Conservation (phyloP, 2,113 vertebrate genomes). For the Saguinus imperator region DNA sequence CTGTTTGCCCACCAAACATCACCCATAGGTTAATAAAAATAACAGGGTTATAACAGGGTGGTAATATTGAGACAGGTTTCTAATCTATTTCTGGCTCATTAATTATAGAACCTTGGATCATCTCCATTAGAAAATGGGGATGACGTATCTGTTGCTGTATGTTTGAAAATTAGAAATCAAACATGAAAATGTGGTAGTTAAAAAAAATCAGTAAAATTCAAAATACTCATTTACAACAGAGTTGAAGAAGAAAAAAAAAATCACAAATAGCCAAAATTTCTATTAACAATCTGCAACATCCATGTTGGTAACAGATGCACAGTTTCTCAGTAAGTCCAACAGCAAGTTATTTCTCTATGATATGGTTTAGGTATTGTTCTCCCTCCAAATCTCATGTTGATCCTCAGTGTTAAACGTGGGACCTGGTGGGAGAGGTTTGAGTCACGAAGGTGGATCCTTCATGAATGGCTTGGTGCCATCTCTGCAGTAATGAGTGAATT, state of each 20-base stretch:
- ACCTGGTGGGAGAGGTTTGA: no score
- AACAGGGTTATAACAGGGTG: neutral
- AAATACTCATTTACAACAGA: constrained; percentile 20
- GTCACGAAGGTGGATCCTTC: no score
- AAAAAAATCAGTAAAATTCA: neutral
- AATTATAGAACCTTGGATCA: constrained; percentile 9
- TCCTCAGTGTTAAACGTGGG: no score
- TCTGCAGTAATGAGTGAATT: no score
- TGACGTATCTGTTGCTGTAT: constrained; percentile 3
- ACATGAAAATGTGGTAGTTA: neutral
- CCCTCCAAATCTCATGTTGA: no score
- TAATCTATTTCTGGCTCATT: neutral
- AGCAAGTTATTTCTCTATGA: constrained; percentile 10
- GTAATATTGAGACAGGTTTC: neutral
- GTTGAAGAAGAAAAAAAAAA: neutral
- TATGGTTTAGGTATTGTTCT: no score
- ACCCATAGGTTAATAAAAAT: neutral
- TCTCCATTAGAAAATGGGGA: neutral
- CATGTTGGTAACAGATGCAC: neutral
- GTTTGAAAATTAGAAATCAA: constrained; percentile 29
- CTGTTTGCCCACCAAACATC: neutral
- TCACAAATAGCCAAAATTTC: constrained; percentile 8
- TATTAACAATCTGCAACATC: neutral
- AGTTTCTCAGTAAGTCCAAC: neutral
- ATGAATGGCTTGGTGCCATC: no score